phyloP scores from a whole-genome alignment of 1,140 invertebrate species.

The Pomacea maculata region DNA sequence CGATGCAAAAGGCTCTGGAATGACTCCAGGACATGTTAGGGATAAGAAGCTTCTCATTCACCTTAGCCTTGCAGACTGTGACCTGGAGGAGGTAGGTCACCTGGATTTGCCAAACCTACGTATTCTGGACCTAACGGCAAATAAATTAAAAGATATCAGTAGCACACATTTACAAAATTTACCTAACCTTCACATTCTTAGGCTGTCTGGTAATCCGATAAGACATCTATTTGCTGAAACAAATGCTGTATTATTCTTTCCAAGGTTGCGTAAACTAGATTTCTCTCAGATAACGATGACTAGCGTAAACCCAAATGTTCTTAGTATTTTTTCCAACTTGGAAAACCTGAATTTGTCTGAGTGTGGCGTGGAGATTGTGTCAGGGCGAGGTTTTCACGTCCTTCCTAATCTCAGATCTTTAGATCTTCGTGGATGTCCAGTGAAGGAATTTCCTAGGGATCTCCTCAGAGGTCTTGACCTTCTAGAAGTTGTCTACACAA shows the following conservation, averaged over 20 bases:
- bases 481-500: slow-evolving; percentile 27
- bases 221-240: not conserved
- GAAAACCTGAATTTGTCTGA: slow-evolving; percentile 14
- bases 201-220: not conserved
- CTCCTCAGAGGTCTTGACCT: slow-evolving; percentile 29
- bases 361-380: slow-evolving; percentile 4
- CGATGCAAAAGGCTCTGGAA: not conserved
- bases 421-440: slow-evolving; percentile 24
- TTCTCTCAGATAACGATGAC: not conserved
- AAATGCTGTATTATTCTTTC: not conserved
- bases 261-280: not conserved
- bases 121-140: slow-evolving; percentile 18
- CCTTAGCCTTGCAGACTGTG: slow-evolving; percentile 7
- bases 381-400: slow-evolving; percentile 4
- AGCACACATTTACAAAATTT: not conserved
- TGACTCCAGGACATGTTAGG: not conserved
- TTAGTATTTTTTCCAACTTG: not conserved
- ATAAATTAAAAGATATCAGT: not conserved
- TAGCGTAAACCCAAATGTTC: not conserved
- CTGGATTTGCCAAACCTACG: slow-evolving; percentile 15
- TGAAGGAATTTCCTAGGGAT: slow-evolving; percentile 16
- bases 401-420: slow-evolving; percentile 12
- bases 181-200: not conserved
- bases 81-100: not conserved
- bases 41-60: slow-evolving; percentile 15